Base-by-base conservation (phyloP, 2,797 vertebrate genomes). In the Valencia hispanica region DNA sequence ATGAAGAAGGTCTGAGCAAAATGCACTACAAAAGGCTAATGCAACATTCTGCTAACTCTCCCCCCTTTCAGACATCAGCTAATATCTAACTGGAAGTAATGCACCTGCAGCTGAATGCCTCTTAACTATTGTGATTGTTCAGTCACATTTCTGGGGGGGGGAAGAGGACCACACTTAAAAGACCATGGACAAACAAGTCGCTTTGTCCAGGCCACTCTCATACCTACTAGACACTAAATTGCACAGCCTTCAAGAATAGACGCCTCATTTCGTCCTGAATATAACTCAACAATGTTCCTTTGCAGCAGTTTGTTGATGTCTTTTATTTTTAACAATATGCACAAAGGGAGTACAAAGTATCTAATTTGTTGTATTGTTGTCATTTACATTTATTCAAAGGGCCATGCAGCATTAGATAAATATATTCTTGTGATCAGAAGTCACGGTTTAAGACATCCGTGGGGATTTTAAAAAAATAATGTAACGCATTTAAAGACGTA, bases 21-120 rank as follows among this genome's bases (percentile, higher is more conserved):
- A 98, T 96, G 97, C 94, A 94, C 96, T 96, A 99, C 98, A 99
- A 99, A 99, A 98, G 98, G 97, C 98, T 98, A 99, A 98, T 99
- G 97, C 96, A 98, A 98, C 97, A 97, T 93, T 94, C 95, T 95
- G 95, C 97, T 98, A 98, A 99, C 97, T 97, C 97, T 93, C 96
- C 93, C 96, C 94, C 95, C 94, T 97, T 98, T 98, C 97, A 99
- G 95, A 95, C 96, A 97, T 93, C 95, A 96, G 96, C 96, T 97
- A 97, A 96, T 95, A 95, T 96, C 96, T 96, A 97, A 97, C 97
- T 96, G 96, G 97, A 97, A 96, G 97, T 97, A 96, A 98, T 97
- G 98, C 98, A 99, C 98, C 98, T 99, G 98, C 98, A 97, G 97
- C 96, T 97, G 96, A 98, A 98, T 97, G 96, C 97, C 96, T 97